Conservation (phyloP, 2,888 invertebrate genomes). For the Aplocera efformata region DNA sequence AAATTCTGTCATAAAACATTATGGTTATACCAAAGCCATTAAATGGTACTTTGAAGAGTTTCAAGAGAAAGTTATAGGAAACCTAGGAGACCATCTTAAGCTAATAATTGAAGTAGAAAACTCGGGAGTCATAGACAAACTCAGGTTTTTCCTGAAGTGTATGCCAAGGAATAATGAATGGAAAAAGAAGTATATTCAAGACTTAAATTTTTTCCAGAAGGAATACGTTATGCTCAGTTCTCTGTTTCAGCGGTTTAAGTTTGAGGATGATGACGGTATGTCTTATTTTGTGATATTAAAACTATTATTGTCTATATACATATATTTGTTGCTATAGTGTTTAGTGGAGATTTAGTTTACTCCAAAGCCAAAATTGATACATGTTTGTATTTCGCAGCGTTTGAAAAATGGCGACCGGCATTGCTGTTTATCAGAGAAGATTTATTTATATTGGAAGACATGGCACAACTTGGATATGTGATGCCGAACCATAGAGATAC, state of each 20-base stretch:
- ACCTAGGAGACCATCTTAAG: constrained; percentile 63
- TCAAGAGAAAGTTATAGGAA: constrained; percentile 54
- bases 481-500: constrained; percentile 48
- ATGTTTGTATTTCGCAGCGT: constrained; percentile 37
- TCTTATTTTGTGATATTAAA: neutral
- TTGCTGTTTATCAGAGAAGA: constrained; percentile 47
- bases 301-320: no score
- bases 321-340: no score
- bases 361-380: no score
- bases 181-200: constrained; percentile 57
- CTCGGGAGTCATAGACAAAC: constrained; percentile 29
- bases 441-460: constrained; percentile 67
- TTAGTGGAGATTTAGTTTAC: no score
- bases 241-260: constrained; percentile 54
- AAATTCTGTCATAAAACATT: constrained; percentile 38
- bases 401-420: constrained; percentile 56
- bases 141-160: constrained; percentile 80
- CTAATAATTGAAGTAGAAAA: constrained; percentile 42
- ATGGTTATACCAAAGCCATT: constrained; percentile 35
- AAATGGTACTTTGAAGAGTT: constrained; percentile 49
- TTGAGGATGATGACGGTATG: constrained; percentile 48
- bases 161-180: constrained; percentile 75
- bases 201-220: constrained; percentile 55
- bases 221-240: constrained; percentile 56
- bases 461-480: constrained; percentile 48